Conservation (phyloP, 2,113 vertebrate genomes). For the Nyctereutes procyonoides region DNA sequence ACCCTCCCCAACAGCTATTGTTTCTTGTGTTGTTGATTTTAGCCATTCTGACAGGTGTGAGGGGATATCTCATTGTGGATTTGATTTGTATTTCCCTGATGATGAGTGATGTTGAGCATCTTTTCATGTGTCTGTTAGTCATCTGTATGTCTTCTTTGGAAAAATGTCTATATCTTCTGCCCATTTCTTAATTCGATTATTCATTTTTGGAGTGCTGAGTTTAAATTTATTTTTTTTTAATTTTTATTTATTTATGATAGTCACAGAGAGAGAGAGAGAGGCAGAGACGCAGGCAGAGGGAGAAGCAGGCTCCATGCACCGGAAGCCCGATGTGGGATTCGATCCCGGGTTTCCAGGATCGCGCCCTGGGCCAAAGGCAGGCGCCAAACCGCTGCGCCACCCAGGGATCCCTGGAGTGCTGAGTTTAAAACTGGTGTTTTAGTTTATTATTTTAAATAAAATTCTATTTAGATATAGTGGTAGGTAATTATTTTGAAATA, state of each 20-base stretch:
- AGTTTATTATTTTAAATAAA: constrained; percentile 8
- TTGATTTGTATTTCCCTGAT: background rate
- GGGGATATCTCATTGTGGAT: background rate
- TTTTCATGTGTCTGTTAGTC: background rate
- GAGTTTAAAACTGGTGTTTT: background rate
- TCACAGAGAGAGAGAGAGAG: too few relatives aligned
- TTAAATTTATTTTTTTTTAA: too few relatives aligned
- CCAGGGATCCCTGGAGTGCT: too few relatives aligned
- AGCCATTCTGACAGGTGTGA: background rate
- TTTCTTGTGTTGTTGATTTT: background rate
- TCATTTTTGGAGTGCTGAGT: background rate
- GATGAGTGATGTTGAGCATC: background rate
- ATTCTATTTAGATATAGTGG: background rate
- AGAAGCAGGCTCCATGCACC: too few relatives aligned
- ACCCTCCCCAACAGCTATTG: background rate
- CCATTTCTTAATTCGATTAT: background rate
- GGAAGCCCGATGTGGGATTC: too few relatives aligned
- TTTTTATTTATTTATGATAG: too few relatives aligned
- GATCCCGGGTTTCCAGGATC: too few relatives aligned
- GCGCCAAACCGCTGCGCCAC: too few relatives aligned
- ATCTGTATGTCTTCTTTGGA: background rate
- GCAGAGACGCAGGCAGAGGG: too few relatives aligned
- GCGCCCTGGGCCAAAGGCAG: too few relatives aligned
- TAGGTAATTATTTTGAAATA: constrained; percentile 65
- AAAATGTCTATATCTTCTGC: background rate